phyloP scores from a whole-genome alignment of 2,113 vertebrate species.

The Baryphthengus martii region DNA sequence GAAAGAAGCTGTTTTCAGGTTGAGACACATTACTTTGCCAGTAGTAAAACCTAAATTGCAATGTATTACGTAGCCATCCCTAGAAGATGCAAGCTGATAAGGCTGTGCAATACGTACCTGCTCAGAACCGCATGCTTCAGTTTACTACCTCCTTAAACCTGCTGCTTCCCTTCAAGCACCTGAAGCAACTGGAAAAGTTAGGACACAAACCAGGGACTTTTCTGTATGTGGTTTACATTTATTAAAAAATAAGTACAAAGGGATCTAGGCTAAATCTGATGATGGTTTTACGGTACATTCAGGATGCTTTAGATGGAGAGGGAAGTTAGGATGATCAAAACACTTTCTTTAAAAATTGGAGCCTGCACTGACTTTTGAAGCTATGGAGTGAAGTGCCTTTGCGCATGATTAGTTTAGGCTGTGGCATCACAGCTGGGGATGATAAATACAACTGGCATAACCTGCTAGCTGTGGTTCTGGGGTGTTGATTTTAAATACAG shows the following conservation, averaged over 20 bases:
- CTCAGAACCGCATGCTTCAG: rapidly evolving
- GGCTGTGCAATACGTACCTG: rapidly evolving
- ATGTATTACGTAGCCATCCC: background rate
- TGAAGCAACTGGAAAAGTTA: rapidly evolving
- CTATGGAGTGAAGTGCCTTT: background rate
- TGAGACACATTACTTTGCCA: background rate
- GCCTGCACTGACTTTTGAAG: background rate
- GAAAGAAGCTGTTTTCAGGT: background rate
- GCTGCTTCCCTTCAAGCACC: background rate
- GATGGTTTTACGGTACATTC: background rate
- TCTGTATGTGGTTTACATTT: background rate
- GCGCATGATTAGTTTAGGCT: background rate
- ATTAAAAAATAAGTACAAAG: background rate
- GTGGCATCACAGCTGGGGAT: background rate
- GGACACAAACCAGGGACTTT: background rate
- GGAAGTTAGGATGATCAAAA: background rate
- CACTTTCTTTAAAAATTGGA: background rate
- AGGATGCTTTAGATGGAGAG: background rate
- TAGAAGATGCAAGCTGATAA: background rate
- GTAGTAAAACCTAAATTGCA: background rate
- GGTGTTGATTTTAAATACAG: background rate
- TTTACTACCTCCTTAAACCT: background rate
- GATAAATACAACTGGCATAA: conserved; percentile 22
- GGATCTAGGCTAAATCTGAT: background rate
- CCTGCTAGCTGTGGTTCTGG: conserved; percentile 29